Percentiles rank a stretch among this genome's conserved stretches.
Conservation (phyloP, 2,797 vertebrate species). For the Paramormyrops hopkinsi region DNA sequence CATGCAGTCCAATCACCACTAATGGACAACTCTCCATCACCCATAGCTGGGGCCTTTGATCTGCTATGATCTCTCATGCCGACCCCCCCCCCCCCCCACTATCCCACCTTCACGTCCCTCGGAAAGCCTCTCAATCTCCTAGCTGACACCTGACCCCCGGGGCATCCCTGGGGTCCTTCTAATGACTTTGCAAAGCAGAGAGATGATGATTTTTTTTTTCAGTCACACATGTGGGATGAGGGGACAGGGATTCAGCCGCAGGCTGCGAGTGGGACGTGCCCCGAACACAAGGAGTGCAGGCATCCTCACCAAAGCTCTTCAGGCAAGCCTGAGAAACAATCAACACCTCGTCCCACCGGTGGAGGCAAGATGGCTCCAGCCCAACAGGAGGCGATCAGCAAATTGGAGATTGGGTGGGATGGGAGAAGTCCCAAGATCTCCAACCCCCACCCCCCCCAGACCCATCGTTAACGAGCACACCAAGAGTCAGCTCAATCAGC, state of each 20-base stretch:
- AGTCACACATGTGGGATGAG: not conserved
- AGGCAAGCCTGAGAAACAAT: conserved; percentile 19
- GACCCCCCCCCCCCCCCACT: not conserved
- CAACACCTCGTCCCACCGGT: conserved; percentile 28
- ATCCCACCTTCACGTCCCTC: conserved; percentile 26
- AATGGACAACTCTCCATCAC: conserved; percentile 37
- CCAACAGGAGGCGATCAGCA: conserved; percentile 8
- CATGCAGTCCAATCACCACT: conserved; percentile 21
- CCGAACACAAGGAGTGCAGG: conserved; percentile 7
- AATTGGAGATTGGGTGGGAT: conserved; percentile 1
- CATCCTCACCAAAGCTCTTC: not conserved
- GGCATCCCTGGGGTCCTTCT: conserved; percentile 28
- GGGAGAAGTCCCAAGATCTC: not conserved
- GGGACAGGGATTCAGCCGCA: not conserved
- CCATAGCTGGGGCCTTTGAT: conserved; percentile 40
- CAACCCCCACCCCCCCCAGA: not conserved
- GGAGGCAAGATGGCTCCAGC: not conserved
- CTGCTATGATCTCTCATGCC: not conserved
- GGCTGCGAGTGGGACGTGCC: not conserved
- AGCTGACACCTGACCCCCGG: conserved; percentile 39
- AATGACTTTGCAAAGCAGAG: conserved; percentile 42
- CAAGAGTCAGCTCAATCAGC: not conserved
- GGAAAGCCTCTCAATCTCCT: conserved; percentile 30
- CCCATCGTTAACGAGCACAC: not conserved
- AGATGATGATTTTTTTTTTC: conserved; percentile 14